Base-by-base conservation (phyloP, 2,113 vertebrate genomes). In the Proteles cristata region DNA sequence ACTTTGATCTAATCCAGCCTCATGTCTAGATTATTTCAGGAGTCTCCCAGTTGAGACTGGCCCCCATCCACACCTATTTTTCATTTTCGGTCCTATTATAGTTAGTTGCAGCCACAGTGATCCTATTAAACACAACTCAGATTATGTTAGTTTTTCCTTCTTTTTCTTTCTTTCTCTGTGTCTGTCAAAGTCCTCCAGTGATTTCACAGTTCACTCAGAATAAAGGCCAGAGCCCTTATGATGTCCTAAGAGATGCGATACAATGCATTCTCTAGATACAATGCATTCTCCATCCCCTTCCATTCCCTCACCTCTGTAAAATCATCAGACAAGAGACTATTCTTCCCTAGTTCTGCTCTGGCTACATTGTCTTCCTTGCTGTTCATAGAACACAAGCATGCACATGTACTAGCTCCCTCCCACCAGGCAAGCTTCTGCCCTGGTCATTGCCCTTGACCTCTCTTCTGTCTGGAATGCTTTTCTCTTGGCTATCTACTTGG, bases 371-470 rank as follows among this genome's bases (percentile, higher is more conserved):
- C 58, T 43, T n/a, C 58, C 35, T 25, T 71, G 50, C 31, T 31
- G 6, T 25, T 68, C 25, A 8, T 1, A 17, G 43, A 58, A 53
- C 11, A 25, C 0, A 5, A 26, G 14, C 23, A 28, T 0, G 5
- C 16, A 4, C 69, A 50, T 31, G 48, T 5, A 0, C 33, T 1
- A 2, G 11, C 11, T 39, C 50, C 25, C n/a, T 83, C 12, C 96
- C 28, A 1, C 15, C 43, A 33, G 69, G 4, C 15, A 19, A 12
- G 17, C n/a, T 35, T 26, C 19, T 4, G 7, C 25, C 80, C n/a
- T 19, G 7, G 16, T 17, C 33, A 7, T 15, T 15, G 8, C 19
- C 15, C 39, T 33, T 12, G 86, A 7, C 21, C 53, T 45, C 43
- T 11, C 68, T n/a, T 68, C n/a, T 45, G 0, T 10, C 76, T 35